Evolutionary conservation across 2,797 vertebrate genomes (phyloP), one percentile per base, ranked within the genome.

Genomic region (Oceanodroma leucorhoa): DNA sequence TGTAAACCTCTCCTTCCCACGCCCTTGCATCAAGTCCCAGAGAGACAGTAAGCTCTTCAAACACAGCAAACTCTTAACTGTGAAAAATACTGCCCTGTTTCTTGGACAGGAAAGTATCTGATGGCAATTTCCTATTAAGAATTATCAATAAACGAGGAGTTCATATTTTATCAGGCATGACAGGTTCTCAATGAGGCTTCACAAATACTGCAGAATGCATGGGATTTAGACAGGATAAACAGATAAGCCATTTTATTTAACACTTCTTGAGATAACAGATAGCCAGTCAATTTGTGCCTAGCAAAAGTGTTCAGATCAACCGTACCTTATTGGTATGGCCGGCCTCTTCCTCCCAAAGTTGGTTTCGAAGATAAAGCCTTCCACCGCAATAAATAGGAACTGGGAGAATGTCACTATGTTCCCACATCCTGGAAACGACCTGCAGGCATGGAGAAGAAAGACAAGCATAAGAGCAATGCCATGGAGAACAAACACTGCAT

Each of bases 381-480:
- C 99, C 76, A 99, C 40, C 0, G 99, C 98, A 27, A 99, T 99
- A 70, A 99, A 99, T 2, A 98, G 84, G 98, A 99, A 99, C 95
- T 99, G 99, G 55, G 99, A 98, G 83, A 99, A 99, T 0, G 99
- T 99, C 77, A 99, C 98, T 5, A 99, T 98, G 97, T 99, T 99
- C 78, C 99, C 99, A 43, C 99, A 99, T 98, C 99, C 99, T 97
- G 99, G 99, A 93, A 99, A 99, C 41, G 98, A 97, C 97, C 99
- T 99, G 97, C 14, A 64, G 54, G n/a, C 27, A 27, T 0, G 19
- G 83, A 78, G 9, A 65, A 73, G 41, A 85, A 19, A 76, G 12
- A 78, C 18, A 64, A 34, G 20, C 3, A 1, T 55, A 73, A 62
- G 14, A 23, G 38, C 32, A 20, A 54, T 0, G 7, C 26, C 24